Evolutionary conservation across 2,113 vertebrate species (phyloP).

Genomic region (Solea senegalensis): DNA sequence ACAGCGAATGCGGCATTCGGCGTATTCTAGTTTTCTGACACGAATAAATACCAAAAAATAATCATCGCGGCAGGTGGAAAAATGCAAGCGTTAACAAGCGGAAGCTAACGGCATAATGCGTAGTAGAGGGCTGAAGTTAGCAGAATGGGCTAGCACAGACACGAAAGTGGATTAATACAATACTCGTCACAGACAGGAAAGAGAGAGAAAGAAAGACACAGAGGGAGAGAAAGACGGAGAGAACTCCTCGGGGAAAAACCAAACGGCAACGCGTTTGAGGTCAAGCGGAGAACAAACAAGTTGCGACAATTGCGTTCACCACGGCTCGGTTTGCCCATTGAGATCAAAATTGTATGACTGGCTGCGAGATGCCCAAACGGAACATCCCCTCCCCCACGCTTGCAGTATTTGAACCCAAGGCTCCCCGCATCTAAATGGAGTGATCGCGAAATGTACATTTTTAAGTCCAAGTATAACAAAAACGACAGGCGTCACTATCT

Average conservation of each 20-base stretch:
- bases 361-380: slow-evolving; percentile 62
- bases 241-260: slow-evolving; percentile 2
- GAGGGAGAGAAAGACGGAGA: neutral
- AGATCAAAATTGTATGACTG: slow-evolving; percentile 58
- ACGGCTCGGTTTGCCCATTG: slow-evolving; percentile 15
- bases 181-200: slow-evolving; percentile 51
- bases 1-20: neutral
- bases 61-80: neutral
- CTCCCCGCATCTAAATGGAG: slow-evolving; percentile 70
- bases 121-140: slow-evolving; percentile 49
- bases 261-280: slow-evolving; percentile 10
- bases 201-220: no score
- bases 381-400: slow-evolving; percentile 79
- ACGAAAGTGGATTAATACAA: slow-evolving; percentile 64
- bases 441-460: slow-evolving; percentile 38
- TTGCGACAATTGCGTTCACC: slow-evolving; percentile 23
- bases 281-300: neutral
- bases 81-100: slow-evolving; percentile 32
- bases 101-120: slow-evolving; percentile 59
- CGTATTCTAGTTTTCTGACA: neutral
- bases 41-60: neutral
- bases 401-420: slow-evolving; percentile 77
- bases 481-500: slow-evolving; percentile 2
- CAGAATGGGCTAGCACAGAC: slow-evolving; percentile 42
- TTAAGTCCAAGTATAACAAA: slow-evolving; percentile 19